Conservation (phyloP, 1,140 invertebrate species). For the Drosophila subobscura region DNA sequence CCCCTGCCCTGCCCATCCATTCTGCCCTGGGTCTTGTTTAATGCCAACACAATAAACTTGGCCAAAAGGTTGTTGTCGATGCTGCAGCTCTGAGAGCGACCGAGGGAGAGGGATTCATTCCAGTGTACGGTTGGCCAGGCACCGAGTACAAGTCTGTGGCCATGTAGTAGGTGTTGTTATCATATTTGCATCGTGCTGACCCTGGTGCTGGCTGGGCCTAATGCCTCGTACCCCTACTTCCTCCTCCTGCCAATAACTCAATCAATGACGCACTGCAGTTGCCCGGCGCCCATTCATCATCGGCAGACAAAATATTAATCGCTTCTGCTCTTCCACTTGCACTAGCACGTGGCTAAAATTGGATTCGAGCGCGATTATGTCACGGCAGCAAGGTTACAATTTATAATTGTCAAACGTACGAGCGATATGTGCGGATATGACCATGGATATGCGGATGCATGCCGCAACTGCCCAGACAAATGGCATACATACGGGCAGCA, state of each 20-base stretch:
- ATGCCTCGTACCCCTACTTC: not conserved
- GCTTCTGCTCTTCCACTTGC: conserved; percentile 51
- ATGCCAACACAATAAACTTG: conserved; percentile 69
- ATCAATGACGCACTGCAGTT: conserved; percentile 75
- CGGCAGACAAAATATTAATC: conserved; percentile 74
- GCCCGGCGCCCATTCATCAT: conserved; percentile 65
- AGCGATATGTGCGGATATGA: conserved; percentile 11
- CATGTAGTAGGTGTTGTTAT: conserved; percentile 78
- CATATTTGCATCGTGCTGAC: conserved; percentile 61
- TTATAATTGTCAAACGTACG: conserved; percentile 71
- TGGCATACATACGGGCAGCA: conserved; percentile 24
- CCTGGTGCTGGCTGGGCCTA: not conserved
- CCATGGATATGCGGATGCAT: conserved; percentile 13
- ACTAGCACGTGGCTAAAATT: conserved; percentile 56
- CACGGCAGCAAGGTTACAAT: conserved; percentile 76
- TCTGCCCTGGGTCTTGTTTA: conserved; percentile 56
- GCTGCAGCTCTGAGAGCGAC: conserved; percentile 14
- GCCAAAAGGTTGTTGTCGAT: conserved; percentile 46
- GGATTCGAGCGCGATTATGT: conserved; percentile 77
- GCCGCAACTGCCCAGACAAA: conserved; percentile 65
- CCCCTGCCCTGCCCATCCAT: conserved; percentile 4
- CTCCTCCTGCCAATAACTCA: conserved; percentile 65
- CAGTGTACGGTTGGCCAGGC: conserved; percentile 53
- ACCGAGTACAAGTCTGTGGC: conserved; percentile 66
- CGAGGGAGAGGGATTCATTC: not conserved